Conservation (phyloP, 2,888 invertebrate genomes). For the Stenodema calcarata region DNA sequence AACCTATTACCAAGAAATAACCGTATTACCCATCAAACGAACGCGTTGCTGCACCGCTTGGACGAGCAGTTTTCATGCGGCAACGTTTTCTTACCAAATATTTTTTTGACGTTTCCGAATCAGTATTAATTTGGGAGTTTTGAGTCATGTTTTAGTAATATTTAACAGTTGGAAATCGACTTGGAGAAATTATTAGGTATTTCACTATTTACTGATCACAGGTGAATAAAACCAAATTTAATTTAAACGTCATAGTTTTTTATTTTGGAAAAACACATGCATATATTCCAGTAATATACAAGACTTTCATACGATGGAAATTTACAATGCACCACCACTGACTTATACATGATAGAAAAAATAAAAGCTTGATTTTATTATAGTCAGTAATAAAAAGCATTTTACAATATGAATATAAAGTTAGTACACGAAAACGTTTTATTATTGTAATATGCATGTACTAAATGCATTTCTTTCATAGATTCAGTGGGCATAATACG, state of each 20-base stretch:
- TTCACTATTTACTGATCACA: too few relatives aligned
- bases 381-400: conserved; percentile 53
- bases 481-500: conserved; percentile 44
- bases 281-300: conserved; percentile 54
- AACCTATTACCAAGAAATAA: too few relatives aligned
- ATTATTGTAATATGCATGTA: conserved; percentile 52
- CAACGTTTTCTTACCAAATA: too few relatives aligned
- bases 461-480: conserved; percentile 53
- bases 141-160: too few relatives aligned
- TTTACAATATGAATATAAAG: conserved; percentile 51
- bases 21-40: too few relatives aligned
- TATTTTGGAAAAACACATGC: conserved; percentile 53
- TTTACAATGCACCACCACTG: conserved; percentile 49
- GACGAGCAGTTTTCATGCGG: too few relatives aligned
- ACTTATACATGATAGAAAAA: conserved; percentile 54
- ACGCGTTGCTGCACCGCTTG: too few relatives aligned
- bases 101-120: too few relatives aligned
- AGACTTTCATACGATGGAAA: conserved; percentile 53
- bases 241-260: conserved; percentile 32
- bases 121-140: too few relatives aligned
- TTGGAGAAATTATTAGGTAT: too few relatives aligned
- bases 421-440: conserved; percentile 51
- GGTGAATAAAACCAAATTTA: not conserved
- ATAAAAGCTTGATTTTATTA: conserved; percentile 54
- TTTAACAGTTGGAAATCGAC: too few relatives aligned